Percentiles rank a stretch among this genome's conserved stretches.
These are phyloP conservation scores for Myanophis thanlyinensis DNA, from an alignment of 2,113 vertebrate genomes.

Conservation along the genomic window DNA sequence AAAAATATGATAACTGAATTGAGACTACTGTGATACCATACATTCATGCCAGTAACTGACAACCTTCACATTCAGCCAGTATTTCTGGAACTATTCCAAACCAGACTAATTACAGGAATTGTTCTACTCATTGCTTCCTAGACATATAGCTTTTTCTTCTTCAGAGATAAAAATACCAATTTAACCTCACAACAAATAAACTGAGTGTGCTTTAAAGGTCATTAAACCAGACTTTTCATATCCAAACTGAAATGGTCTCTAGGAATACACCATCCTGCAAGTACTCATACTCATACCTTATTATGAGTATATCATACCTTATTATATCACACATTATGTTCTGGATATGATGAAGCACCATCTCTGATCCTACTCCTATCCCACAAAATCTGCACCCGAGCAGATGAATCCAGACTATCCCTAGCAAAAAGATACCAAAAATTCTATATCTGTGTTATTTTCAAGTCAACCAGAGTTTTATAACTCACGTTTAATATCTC, in stretches of 20 bases:
- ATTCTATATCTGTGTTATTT: neutral
- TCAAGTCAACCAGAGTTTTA: neutral
- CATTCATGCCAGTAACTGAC: neutral
- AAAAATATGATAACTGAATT: neutral
- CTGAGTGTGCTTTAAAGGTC: neutral
- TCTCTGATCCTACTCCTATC: neutral
- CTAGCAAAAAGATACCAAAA: neutral
- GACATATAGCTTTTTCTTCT: neutral
- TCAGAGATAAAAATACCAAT: neutral
- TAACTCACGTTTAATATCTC: neutral
- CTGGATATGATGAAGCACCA: neutral
- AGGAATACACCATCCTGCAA: neutral
- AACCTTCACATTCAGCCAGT: neutral
- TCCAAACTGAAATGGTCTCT: neutral
- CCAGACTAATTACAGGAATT: neutral
- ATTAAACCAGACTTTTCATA: neutral
- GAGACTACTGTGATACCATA: neutral
- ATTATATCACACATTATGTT: neutral
- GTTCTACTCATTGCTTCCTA: neutral
- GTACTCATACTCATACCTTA: neutral
- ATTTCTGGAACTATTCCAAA: neutral
- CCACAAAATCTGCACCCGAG: neutral
- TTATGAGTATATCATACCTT: neutral
- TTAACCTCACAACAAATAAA: neutral
- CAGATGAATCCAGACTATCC: neutral